Conservation (phyloP, 2,797 vertebrate genomes). For the Melanotaenia trifasciata region DNA sequence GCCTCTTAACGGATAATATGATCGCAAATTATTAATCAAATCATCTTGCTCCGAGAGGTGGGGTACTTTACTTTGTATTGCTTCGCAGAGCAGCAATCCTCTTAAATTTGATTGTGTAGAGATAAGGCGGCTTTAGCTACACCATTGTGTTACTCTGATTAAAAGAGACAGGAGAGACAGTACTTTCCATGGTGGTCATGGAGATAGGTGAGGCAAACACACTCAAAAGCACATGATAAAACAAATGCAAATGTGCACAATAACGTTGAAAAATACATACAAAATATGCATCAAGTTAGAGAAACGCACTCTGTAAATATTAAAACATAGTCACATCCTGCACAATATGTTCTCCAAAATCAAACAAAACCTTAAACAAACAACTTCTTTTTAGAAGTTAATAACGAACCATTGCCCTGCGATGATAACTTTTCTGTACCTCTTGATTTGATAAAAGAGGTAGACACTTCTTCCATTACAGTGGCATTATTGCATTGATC, state of each 20-base stretch:
- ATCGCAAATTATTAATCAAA: conserved; percentile 87
- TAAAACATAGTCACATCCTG: no score
- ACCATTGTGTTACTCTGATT: conserved; percentile 80
- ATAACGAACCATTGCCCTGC: no score
- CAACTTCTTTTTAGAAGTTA: no score
- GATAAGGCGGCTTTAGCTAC: conserved; percentile 84
- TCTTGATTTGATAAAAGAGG: no score
- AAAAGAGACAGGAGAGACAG: conserved; percentile 69
- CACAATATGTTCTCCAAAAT: no score
- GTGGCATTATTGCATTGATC: no score
- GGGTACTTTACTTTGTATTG: conserved; percentile 76
- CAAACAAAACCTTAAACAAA: no score
- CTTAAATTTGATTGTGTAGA: conserved; percentile 87
- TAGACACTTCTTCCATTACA: no score
- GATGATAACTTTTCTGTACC: no score
- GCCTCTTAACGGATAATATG: conserved; percentile 87
- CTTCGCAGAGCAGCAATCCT: conserved; percentile 83
- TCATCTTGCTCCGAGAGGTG: conserved; percentile 81
- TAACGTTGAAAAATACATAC: not conserved
- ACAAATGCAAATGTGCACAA: conserved; percentile 20
- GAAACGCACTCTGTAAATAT: not conserved
- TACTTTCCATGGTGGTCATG: conserved; percentile 63
- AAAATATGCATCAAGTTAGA: not conserved
- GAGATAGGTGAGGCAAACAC: conserved; percentile 59
- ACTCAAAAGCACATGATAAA: conserved; percentile 11